Evolutionary conservation across 2,888 invertebrate genomes (phyloP).

Genomic region (Toxonevra muliebris): DNA sequence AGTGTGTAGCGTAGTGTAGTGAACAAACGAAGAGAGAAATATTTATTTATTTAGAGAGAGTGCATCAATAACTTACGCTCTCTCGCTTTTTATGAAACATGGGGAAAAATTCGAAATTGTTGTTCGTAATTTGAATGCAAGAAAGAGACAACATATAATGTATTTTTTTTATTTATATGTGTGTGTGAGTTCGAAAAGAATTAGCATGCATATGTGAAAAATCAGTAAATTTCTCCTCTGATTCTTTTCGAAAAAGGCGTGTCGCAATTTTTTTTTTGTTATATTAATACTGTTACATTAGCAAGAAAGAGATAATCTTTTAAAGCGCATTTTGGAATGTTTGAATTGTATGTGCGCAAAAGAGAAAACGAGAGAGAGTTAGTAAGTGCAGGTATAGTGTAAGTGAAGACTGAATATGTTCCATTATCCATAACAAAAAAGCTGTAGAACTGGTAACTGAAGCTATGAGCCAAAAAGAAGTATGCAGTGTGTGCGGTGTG

Average conservation of each 20-base stretch:
- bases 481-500: too few relatives aligned
- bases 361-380: not conserved
- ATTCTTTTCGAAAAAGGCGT: constrained; percentile 4
- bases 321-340: not conserved
- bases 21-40: constrained; percentile 9
- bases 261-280: not conserved
- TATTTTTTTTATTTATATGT: constrained; percentile 6
- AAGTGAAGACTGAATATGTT: not conserved
- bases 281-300: constrained; percentile 22
- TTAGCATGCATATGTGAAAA: constrained; percentile 11
- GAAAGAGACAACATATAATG: constrained; percentile 20
- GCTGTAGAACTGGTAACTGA: not conserved
- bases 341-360: not conserved
- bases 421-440: not conserved
- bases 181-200: constrained; percentile 26
- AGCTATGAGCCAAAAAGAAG: too few relatives aligned
- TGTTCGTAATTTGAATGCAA: not conserved
- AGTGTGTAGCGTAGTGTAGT: constrained; percentile 45
- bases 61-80: too few relatives aligned
- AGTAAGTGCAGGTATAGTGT: not conserved
- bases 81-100: not conserved
- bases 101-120: constrained; percentile 1
- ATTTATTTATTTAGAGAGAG: too few relatives aligned
- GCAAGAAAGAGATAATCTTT: not conserved
- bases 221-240: too few relatives aligned